A percentile compares a stretch with the other conserved stretches of the same genome.
Conservation (phyloP, 2,888 invertebrate species). For the Cenopis cana region DNA sequence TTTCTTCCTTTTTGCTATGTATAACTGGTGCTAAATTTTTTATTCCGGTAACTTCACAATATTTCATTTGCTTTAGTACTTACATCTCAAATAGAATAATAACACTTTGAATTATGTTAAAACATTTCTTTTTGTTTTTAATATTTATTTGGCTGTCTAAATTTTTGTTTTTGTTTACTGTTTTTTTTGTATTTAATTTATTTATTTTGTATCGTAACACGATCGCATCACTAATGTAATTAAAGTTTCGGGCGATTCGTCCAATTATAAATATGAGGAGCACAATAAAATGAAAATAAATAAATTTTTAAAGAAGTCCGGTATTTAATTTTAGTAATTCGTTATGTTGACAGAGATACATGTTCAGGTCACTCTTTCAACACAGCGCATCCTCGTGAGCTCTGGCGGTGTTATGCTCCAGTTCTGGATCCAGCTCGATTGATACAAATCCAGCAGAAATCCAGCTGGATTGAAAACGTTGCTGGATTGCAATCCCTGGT, state of each 20-base stretch:
- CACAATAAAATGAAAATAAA: conserved; percentile 84
- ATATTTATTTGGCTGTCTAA: conserved; percentile 45
- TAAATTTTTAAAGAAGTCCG: conserved; percentile 75
- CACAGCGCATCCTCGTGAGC: no score
- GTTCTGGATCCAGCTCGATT: no score
- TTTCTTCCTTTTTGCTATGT: conserved; percentile 44
- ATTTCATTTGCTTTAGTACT: not conserved
- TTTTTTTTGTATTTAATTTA: conserved; percentile 55
- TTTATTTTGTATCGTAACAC: conserved; percentile 67
- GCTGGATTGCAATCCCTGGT: no score
- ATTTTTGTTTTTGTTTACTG: conserved; percentile 57
- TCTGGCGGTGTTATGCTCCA: no score
- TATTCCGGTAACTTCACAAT: conserved; percentile 15
- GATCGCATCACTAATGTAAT: conserved; percentile 72
- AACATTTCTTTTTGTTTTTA: conserved; percentile 14
- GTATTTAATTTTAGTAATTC: conserved; percentile 50
- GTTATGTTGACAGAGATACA: no score
- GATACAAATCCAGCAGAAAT: no score
- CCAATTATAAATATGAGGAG: conserved; percentile 79
- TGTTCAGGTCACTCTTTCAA: no score
- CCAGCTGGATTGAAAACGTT: no score
- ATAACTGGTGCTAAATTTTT: conserved; percentile 70
- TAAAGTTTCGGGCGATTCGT: conserved; percentile 67
- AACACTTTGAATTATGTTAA: conserved; percentile 22
- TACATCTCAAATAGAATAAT: not conserved